Percentiles rank a stretch among this genome's conserved stretches.
These are phyloP conservation scores for Cryptotis parvus DNA, from an alignment of 2,113 vertebrate species.

Conservation along the genomic window DNA sequence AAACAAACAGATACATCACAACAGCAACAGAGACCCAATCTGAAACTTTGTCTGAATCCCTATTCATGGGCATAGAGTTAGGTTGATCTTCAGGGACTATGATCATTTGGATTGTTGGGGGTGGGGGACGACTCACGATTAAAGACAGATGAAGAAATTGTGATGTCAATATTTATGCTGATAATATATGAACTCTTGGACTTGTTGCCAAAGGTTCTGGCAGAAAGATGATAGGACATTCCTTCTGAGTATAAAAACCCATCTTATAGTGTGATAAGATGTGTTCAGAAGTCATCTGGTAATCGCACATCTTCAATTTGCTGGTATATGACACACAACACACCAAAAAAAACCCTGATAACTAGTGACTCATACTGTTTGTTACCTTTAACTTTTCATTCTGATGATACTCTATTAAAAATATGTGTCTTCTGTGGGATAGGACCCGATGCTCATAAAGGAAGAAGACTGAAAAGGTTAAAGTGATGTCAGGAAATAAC, in stretches of 20 bases:
- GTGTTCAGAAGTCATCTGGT: neutral
- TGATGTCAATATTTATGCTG: neutral
- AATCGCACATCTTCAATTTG: conserved; percentile 2
- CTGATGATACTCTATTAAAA: neutral
- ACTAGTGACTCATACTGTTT: conserved; percentile 33
- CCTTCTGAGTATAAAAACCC: neutral
- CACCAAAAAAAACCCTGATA: neutral
- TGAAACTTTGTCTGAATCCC: neutral
- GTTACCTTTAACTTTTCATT: conserved; percentile 23
- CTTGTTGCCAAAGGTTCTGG: neutral
- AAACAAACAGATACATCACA: neutral
- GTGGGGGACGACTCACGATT: neutral
- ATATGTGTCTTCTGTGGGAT: neutral
- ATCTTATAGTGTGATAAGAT: neutral
- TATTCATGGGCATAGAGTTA: neutral
- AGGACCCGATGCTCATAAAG: conserved; percentile 1
- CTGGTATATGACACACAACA: neutral
- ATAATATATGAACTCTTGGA: conserved; percentile 25
- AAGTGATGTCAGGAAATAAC: neutral
- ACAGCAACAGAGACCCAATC: neutral
- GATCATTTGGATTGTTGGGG: neutral
- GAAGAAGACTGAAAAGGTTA: neutral
- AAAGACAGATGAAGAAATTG: neutral
- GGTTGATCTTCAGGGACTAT: neutral
- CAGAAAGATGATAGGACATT: neutral